Conservation (phyloP, 2,888 invertebrate genomes). For the Graphium colonna region DNA sequence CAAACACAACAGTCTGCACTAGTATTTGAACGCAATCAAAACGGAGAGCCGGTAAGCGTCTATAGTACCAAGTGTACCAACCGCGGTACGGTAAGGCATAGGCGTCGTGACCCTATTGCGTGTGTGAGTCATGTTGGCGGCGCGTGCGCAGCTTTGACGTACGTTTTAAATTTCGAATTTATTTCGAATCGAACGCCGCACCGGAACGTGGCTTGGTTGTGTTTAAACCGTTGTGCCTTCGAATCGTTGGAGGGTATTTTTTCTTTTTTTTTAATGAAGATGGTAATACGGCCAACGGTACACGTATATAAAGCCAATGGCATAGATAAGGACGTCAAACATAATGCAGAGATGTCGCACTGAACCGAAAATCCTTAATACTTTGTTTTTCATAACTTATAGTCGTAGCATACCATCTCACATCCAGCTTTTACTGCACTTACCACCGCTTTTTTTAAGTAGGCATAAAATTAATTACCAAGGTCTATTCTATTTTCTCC, state of each 20-base stretch:
- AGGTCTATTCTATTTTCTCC: too few relatives aligned
- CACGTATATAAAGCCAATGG: too few relatives aligned
- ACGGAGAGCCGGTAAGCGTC: conserved; percentile 65
- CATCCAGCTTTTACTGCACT: too few relatives aligned
- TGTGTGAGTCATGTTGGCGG: conserved; percentile 67
- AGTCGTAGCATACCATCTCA: too few relatives aligned
- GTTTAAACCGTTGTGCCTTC: neutral
- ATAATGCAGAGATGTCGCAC: too few relatives aligned
- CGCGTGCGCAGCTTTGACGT: conserved; percentile 70
- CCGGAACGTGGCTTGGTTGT: conserved; percentile 19
- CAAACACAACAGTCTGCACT: conserved; percentile 41
- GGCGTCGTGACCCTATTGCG: conserved; percentile 75
- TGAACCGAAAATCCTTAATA: too few relatives aligned
- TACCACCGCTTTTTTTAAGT: too few relatives aligned
- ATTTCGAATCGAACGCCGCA: conserved; percentile 56
- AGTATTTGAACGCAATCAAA: conserved; percentile 42
- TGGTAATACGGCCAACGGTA: too few relatives aligned
- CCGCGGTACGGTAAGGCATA: conserved; percentile 41
- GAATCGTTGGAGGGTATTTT: neutral
- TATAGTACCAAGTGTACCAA: conserved; percentile 43
- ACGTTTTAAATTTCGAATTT: conserved; percentile 69
- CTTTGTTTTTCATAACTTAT: too few relatives aligned
- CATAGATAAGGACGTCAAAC: too few relatives aligned
- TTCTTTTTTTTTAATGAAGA: neutral
- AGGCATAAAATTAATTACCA: too few relatives aligned